Conservation (phyloP, 2,888 invertebrate genomes). For the Temnothorax unifasciatus region DNA sequence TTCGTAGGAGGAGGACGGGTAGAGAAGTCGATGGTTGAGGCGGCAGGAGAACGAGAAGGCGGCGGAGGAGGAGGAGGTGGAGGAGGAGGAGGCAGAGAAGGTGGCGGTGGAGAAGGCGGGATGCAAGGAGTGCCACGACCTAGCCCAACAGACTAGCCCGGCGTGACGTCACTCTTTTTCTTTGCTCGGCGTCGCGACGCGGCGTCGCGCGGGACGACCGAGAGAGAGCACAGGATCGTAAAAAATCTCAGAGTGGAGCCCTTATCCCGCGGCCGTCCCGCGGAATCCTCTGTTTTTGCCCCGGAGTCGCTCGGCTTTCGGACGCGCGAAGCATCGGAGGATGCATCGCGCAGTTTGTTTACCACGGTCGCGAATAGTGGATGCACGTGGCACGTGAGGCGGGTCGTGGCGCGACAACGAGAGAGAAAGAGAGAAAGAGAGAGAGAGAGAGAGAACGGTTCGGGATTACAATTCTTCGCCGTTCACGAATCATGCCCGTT, state of each 20-base stretch:
- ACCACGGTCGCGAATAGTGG: background rate
- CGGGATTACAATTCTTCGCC: background rate
- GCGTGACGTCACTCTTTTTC: constrained; percentile 80
- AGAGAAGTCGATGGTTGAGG: constrained; percentile 61
- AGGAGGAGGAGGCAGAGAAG: constrained; percentile 16
- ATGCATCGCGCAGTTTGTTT: constrained; percentile 32
- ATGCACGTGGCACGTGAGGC: constrained; percentile 39
- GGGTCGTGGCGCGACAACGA: background rate
- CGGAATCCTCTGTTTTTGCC: background rate
- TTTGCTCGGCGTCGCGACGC: constrained; percentile 66
- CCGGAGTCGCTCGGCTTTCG: background rate
- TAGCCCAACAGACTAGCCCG: constrained; percentile 81
- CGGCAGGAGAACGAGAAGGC: constrained; percentile 60
- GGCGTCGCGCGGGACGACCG: constrained; percentile 18
- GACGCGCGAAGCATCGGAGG: background rate
- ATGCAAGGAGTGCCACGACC: constrained; percentile 79
- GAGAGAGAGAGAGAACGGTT: background rate
- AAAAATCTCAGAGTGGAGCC: constrained; percentile 9
- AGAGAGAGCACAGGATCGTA: constrained; percentile 16
- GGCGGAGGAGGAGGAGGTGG: constrained; percentile 33
- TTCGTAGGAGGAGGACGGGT: constrained; percentile 59
- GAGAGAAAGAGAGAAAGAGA: background rate
- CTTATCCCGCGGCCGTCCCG: background rate
- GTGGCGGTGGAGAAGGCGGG: constrained; percentile 60
- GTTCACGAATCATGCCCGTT: background rate